A percentile compares a stretch with the other conserved stretches of the same genome.
Conservation (phyloP, 30 jellyfish, hydroid and myxozoan species). For the Hydra vulgaris region DNA sequence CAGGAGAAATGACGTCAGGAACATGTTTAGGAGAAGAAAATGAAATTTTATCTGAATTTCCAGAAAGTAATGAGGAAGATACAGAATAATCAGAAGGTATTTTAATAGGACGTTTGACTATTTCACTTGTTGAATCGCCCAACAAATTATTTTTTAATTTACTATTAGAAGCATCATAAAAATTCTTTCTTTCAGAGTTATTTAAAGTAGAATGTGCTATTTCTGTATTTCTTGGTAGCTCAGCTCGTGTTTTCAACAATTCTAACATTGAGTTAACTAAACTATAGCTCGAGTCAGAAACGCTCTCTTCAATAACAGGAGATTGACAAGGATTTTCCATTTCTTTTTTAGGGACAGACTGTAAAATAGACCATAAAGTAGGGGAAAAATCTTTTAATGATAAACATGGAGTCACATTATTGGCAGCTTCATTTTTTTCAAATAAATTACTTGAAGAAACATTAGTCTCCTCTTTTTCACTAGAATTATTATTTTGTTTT, state of each 20-base stretch:
- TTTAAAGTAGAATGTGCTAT: neutral
- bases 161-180: neutral
- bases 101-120: no score
- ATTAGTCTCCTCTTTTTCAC: neutral
- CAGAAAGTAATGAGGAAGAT: no score
- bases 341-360: neutral
- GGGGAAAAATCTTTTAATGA: neutral
- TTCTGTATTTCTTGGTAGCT: neutral
- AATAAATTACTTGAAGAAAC: neutral
- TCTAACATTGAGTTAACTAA: neutral
- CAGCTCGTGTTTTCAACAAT: neutral
- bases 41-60: no score
- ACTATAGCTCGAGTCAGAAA: neutral
- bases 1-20: no score
- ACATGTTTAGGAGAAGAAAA: no score
- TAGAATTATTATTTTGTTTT: no score
- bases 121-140: no score
- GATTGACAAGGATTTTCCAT: neutral
- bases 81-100: no score
- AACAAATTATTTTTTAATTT: no score
- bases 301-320: neutral
- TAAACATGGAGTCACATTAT: neutral
- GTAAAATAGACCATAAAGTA: neutral
- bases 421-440: neutral
- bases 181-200: neutral